Evolutionary conservation across 2,113 vertebrate species (phyloP), one percentile per base, ranked within the genome.

Genomic region (Saccopteryx bilineata): DNA sequence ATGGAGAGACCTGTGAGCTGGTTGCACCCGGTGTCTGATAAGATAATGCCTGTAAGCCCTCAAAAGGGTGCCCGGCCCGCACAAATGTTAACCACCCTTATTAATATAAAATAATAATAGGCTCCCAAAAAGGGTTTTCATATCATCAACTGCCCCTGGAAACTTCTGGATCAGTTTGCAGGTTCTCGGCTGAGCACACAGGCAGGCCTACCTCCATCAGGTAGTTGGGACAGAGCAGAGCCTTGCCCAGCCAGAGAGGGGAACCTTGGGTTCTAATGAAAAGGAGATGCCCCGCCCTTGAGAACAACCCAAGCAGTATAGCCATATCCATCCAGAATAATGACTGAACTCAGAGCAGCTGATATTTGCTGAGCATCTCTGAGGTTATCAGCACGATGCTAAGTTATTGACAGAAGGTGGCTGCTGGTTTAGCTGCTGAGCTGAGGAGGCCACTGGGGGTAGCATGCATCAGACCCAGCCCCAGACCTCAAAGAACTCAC

Each of bases 21-120:
- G 24, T n/a, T 2, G 52, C 21, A 19, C 48, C n/a, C 48, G 5
- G 46, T 1, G 17, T 63, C 87, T 39, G 21, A n/a, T 3, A 4
- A 39, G 31, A 9, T 28, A 7, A 65, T 8, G 33, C 54, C 48
- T 26, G 1, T 7, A 18, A 23, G 60, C 21, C n/a, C 54, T 14
- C 54, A 5, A 19, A 19, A 56, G 54, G 31, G 56, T 31, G 21
- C 61, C 68, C 3, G 31, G 18, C 46, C 3, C 52, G 19, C 1
- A 0, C 31, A 28, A 39, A 15, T 2, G 0, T 9, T 8, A 63
- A 26, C 61, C 5, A 1, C n/a, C 3, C n/a, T 78, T 19, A 3
- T 5, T 24, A 60, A 11, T 39, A 39, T 39, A 39, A 39, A 39
- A 39, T 39, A 39, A 39, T 19, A 5, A 21, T 0, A 0, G 65